phyloP scores from a whole-genome alignment of 2,113 vertebrate genomes.

The Gnathochromis pfefferi region DNA sequence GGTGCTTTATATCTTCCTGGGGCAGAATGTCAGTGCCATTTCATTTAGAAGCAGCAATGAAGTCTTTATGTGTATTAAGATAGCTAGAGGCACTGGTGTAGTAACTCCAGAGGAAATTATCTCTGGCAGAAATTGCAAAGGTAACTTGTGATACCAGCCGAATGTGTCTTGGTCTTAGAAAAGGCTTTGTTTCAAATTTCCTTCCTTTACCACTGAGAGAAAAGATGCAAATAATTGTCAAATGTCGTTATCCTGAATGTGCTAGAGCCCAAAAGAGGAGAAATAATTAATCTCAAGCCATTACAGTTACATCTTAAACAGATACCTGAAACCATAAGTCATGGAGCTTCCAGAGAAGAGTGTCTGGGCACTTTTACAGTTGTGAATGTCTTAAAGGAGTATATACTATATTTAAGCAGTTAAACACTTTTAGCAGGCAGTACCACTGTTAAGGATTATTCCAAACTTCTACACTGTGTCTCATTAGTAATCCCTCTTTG shows the following conservation, averaged over 20 bases:
- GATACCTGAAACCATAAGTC: neutral
- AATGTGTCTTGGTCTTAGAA: neutral
- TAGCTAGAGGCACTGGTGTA: constrained; percentile 21
- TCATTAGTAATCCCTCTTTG: constrained; percentile 38
- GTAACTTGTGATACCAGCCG: neutral
- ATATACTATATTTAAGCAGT: neutral
- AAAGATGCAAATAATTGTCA: neutral
- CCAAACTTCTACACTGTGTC: neutral
- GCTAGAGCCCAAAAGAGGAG: neutral
- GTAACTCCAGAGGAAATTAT: constrained; percentile 47
- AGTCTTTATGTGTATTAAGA: constrained; percentile 50
- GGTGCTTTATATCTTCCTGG: constrained; percentile 27
- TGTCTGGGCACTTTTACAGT: neutral
- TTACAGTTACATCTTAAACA: neutral
- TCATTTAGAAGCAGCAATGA: constrained; percentile 42
- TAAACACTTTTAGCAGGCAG: neutral
- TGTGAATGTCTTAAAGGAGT: neutral
- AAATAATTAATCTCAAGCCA: neutral
- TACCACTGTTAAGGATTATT: neutral
- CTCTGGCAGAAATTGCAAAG: constrained; percentile 9
- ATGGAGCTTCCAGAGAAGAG: neutral
- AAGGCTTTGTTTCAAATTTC: neutral
- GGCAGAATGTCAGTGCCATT: constrained; percentile 39
- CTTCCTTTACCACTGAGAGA: neutral
- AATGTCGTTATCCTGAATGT: neutral